These are phyloP conservation scores for Tetrapedia diversipes DNA, from an alignment of 2,888 invertebrate species.

Conservation along the genomic window DNA sequence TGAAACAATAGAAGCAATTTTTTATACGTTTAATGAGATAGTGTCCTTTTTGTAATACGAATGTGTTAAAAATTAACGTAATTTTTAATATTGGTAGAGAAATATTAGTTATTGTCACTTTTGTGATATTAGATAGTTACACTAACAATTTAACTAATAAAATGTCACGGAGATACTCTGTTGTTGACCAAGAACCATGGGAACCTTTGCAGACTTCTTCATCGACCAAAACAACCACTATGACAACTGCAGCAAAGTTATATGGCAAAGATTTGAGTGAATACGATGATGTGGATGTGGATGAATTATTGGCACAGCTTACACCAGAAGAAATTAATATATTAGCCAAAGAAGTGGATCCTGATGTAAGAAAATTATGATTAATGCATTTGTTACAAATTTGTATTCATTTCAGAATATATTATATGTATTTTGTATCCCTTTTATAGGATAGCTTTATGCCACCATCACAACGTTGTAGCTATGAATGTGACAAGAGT, in stretches of 20 bases:
- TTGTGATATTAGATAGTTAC: not conserved
- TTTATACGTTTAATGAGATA: not conserved
- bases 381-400: not conserved
- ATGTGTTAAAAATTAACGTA: slow-evolving; percentile 22
- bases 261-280: slow-evolving; percentile 95
- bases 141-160: slow-evolving; percentile 15
- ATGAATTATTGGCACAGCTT: slow-evolving; percentile 95
- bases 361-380: slow-evolving; percentile 91
- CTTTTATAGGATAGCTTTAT: slow-evolving; percentile 93
- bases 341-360: slow-evolving; percentile 99
- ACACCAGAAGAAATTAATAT: slow-evolving; percentile 98
- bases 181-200: slow-evolving; percentile 67
- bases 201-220: slow-evolving; percentile 91
- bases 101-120: not conserved
- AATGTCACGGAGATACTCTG: slow-evolving; percentile 64
- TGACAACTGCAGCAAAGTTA: slow-evolving; percentile 94
- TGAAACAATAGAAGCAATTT: not conserved
- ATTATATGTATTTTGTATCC: not conserved
- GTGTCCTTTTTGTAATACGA: not conserved
- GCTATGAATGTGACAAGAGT: slow-evolving; percentile 97
- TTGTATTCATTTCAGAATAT: too few species aligned
- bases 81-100: not conserved
- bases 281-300: slow-evolving; percentile 98
- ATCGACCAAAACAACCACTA: slow-evolving; percentile 93
- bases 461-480: slow-evolving; percentile 97